These are phyloP conservation scores for Eremophila alpestris DNA, from an alignment of 2,797 vertebrate species.

Conservation along the genomic window DNA sequence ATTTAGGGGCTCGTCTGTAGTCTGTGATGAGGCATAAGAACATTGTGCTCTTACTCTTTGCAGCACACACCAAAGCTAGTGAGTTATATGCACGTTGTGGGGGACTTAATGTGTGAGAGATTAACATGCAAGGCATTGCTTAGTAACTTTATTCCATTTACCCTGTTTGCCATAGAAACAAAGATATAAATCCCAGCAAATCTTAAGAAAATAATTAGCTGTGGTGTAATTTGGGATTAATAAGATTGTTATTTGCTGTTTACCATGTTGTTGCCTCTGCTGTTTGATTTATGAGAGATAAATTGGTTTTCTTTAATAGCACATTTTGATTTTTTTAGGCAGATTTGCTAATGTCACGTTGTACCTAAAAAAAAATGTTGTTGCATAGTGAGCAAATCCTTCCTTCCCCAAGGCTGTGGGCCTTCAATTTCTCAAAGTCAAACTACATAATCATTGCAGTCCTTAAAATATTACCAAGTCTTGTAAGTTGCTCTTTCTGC, in stretches of 20 bases:
- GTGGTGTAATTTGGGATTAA: conserved; percentile 8
- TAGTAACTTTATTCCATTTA: conserved; percentile 33
- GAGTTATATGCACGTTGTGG: not conserved
- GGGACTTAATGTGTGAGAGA: not conserved
- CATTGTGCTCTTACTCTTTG: not conserved
- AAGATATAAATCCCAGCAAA: conserved; percentile 30
- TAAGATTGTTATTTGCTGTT: not conserved
- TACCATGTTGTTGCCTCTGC: not conserved
- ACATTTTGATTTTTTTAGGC: not conserved
- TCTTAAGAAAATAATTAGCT: conserved; percentile 9
- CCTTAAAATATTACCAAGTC: not conserved
- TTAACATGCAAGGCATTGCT: not conserved
- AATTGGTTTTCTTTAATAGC: not conserved
- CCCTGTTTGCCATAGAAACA: conserved; percentile 25
- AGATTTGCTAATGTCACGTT: not conserved
- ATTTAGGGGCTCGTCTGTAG: not conserved
- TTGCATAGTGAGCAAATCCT: not conserved
- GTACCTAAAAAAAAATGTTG: not conserved
- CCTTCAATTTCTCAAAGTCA: not conserved
- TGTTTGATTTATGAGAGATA: not conserved
- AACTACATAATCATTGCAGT: not conserved
- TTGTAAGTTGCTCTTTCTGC: not conserved
- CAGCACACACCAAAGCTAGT: not conserved
- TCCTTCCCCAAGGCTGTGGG: not conserved
- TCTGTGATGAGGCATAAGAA: not conserved